Conservation (phyloP, 2,113 vertebrate species). For the Peucedramus taeniatus region DNA sequence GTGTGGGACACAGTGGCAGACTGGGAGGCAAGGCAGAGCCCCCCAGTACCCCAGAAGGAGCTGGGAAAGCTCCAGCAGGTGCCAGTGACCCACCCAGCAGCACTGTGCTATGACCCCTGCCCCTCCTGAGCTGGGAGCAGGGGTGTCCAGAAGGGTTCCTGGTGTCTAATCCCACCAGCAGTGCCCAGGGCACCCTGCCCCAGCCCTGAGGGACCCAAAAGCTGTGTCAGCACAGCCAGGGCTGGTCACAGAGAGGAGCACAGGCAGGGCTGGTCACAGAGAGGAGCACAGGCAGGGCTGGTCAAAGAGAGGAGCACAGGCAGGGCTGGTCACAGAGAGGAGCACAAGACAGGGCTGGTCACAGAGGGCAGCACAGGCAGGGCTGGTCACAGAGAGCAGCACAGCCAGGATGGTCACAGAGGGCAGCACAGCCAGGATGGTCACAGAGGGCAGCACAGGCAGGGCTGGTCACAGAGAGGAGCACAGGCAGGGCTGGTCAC, state of each 20-base stretch:
- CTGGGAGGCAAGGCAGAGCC: rapidly evolving
- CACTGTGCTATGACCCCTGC: rapidly evolving
- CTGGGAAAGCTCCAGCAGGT: background rate
- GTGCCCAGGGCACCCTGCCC: background rate
- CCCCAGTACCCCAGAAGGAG: background rate
- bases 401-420: background rate
- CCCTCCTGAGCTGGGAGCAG: rapidly evolving
- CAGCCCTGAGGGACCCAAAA: background rate
- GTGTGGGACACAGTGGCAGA: background rate
- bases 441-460: too few species aligned
- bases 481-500: too few species aligned
- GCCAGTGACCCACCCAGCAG: rapidly evolving
- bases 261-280: background rate
- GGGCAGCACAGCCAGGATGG: background rate
- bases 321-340: too few species aligned
- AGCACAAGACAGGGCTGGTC: background rate
- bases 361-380: too few species aligned
- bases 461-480: too few species aligned
- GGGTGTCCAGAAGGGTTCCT: background rate
- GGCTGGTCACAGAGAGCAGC: background rate
- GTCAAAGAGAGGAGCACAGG: too few species aligned
- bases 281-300: too few species aligned
- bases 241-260: background rate
- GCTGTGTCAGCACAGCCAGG: background rate
- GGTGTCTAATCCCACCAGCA: rapidly evolving